Evolutionary conservation across 2,113 vertebrate genomes (phyloP).

Genomic region (Romanogobio albipinnatus): DNA sequence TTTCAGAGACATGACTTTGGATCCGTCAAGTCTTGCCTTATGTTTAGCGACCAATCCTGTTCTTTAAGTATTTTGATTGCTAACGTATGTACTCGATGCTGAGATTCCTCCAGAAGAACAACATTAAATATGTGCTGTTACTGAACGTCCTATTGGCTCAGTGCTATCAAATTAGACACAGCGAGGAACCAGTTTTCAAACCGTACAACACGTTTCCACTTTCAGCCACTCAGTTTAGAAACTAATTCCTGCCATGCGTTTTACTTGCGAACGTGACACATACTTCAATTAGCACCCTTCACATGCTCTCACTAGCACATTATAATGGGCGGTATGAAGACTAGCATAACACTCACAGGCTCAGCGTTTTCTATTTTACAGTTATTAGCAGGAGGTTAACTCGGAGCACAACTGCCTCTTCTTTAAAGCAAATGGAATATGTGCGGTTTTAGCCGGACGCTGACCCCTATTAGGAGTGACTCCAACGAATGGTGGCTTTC

Average conservation of each 20-base stretch:
- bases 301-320: conserved; percentile 47
- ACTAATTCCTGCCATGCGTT: conserved; percentile 52
- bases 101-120: neutral
- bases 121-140: neutral
- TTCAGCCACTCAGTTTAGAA: conserved; percentile 53
- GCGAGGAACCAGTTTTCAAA: conserved; percentile 27
- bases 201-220: conserved; percentile 40
- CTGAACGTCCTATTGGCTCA: neutral
- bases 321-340: conserved; percentile 51
- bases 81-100: neutral
- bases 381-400: conserved; percentile 57
- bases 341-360: conserved; percentile 39
- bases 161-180: conserved; percentile 22
- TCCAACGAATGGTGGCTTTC: conserved; percentile 33
- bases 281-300: conserved; percentile 57
- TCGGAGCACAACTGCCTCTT: conserved; percentile 43
- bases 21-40: neutral
- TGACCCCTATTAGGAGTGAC: conserved; percentile 44
- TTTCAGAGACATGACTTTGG: neutral
- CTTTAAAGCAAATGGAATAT: conserved; percentile 53
- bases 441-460: conserved; percentile 47
- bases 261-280: conserved; percentile 50
- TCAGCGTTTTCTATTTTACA: conserved; percentile 54
- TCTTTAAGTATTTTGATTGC: neutral
- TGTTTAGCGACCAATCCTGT: neutral